phyloP scores from a whole-genome alignment of 2,113 vertebrate genomes.

The Colius striatus region DNA sequence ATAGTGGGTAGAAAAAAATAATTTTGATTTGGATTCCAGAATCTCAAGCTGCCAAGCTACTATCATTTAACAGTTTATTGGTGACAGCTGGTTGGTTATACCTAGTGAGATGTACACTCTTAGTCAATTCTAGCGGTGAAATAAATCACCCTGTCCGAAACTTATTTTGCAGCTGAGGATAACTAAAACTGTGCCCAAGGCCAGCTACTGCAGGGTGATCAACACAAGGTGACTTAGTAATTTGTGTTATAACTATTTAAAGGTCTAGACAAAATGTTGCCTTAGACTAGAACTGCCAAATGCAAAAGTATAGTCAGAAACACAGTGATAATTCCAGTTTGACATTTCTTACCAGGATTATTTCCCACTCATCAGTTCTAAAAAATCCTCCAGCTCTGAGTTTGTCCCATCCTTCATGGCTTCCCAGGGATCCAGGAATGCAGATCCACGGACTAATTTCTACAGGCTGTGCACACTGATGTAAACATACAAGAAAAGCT shows the following conservation, averaged over 20 bases:
- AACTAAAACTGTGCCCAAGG: neutral
- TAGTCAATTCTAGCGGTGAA: neutral
- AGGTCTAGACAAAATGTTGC: neutral
- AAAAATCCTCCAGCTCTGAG: neutral
- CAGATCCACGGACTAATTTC: neutral
- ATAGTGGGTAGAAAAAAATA: neutral
- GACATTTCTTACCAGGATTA: conserved; percentile 6
- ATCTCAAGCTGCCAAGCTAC: neutral
- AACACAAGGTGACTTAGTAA: neutral
- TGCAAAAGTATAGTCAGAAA: neutral
- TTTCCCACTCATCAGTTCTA: conserved; percentile 26
- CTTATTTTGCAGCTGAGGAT: neutral
- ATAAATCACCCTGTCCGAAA: neutral
- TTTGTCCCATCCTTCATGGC: neutral
- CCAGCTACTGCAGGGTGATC: neutral
- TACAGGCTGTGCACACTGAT: neutral
- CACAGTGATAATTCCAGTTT: neutral
- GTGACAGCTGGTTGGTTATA: neutral
- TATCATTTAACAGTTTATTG: neutral
- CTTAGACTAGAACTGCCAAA: neutral
- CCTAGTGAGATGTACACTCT: neutral
- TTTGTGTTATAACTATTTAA: neutral
- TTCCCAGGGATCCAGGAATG: neutral
- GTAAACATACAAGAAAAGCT: neutral
- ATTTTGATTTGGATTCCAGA: neutral